Evolutionary conservation across 1,140 invertebrate species (phyloP).

Genomic region (Halotydeus destructor): DNA sequence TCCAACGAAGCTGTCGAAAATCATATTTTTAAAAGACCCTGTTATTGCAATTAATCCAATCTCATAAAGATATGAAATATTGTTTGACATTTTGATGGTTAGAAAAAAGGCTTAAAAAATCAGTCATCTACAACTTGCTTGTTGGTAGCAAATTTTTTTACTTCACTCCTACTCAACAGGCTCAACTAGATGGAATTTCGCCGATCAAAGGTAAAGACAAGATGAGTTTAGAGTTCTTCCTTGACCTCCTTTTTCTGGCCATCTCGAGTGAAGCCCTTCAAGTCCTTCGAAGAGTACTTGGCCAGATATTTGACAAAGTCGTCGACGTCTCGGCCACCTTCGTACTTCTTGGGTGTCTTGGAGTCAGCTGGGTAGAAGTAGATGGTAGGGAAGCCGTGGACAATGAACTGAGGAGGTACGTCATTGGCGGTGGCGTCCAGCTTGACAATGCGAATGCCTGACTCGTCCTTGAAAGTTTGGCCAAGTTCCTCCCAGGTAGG

Average conservation of each 20-base stretch:
- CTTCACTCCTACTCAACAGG: too few relatives aligned
- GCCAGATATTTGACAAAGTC: constrained; percentile 94
- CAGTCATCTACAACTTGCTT: too few relatives aligned
- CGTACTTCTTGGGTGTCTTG: constrained; percentile 70
- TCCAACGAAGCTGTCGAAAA: too few relatives aligned
- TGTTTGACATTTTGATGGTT: too few relatives aligned
- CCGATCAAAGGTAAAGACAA: too few relatives aligned
- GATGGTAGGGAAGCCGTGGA: constrained; percentile 89
- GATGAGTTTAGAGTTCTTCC: constrained; percentile 35
- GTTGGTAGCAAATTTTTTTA: too few relatives aligned
- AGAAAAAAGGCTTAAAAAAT: too few relatives aligned
- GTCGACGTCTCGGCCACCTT: constrained; percentile 77
- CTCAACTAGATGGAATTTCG: too few relatives aligned
- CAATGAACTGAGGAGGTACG: constrained; percentile 74
- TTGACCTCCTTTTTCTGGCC: constrained; percentile 55
- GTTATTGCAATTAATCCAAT: too few relatives aligned
- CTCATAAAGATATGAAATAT: too few relatives aligned
- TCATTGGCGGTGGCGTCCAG: constrained; percentile 98
- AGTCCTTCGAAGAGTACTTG: constrained; percentile 64
- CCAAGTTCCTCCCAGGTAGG: constrained; percentile 76
- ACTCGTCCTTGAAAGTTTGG: constrained; percentile 47
- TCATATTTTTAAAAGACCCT: too few relatives aligned
- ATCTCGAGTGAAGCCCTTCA: constrained; percentile 66
- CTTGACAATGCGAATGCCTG: constrained; percentile 72
- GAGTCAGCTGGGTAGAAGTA: constrained; percentile 76